Evolutionary conservation across 2,888 invertebrate genomes (phyloP).

Genomic region (Ephialtes manifestator): DNA sequence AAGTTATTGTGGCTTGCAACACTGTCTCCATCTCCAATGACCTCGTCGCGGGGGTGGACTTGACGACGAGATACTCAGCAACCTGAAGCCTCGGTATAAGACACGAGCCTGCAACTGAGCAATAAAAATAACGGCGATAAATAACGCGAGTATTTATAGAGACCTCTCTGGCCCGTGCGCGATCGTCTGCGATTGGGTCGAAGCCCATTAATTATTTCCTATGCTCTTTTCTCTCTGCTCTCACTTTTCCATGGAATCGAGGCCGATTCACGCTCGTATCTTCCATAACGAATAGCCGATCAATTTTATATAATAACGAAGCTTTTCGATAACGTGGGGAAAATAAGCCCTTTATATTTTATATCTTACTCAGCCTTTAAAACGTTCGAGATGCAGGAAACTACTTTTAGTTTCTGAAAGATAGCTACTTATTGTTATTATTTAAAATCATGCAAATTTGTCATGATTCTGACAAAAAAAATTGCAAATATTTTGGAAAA

Average conservation of each 20-base stretch:
- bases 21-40: background rate
- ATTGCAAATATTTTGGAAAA: no score
- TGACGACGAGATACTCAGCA: slow-evolving; percentile 5
- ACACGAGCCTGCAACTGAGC: slow-evolving; percentile 59
- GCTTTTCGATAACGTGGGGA: background rate
- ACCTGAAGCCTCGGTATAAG: slow-evolving; percentile 29
- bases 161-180: slow-evolving; percentile 66
- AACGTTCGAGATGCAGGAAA: no score
- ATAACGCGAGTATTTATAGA: slow-evolving; percentile 78
- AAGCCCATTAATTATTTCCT: slow-evolving; percentile 80
- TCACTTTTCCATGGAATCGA: slow-evolving; percentile 63
- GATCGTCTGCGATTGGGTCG: slow-evolving; percentile 76
- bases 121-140: slow-evolving; percentile 74
- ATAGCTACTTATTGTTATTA: no score
- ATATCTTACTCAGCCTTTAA: no score
- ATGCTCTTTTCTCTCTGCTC: slow-evolving; percentile 63
- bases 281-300: background rate
- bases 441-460: no score
- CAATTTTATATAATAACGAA: background rate
- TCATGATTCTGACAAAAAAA: no score
- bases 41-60: slow-evolving; percentile 1
- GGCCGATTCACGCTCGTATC: slow-evolving; percentile 58
- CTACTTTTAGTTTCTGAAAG: no score
- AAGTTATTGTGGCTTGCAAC: no score
- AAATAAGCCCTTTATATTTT: background rate